A percentile compares a stretch with the other conserved stretches of the same genome.
phyloP scores from a whole-genome alignment of 2,888 invertebrate species.

The Ferrisia virgata region DNA sequence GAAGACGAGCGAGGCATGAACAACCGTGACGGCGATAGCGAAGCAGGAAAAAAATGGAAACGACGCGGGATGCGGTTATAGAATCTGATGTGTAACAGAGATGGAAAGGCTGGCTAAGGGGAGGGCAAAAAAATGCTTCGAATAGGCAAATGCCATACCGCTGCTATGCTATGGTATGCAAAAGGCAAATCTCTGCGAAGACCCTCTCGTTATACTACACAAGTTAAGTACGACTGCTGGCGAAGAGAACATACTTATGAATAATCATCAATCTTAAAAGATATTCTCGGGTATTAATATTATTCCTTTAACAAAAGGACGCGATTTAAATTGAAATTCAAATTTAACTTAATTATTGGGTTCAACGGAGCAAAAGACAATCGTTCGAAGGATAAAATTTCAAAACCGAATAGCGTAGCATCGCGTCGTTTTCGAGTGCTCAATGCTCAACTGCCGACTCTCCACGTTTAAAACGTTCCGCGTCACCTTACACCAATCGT shows the following conservation, averaged over 20 bases:
- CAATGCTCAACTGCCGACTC: no score
- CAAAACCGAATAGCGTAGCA: not conserved
- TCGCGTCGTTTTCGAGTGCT: not conserved
- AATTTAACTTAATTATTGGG: slow-evolving; percentile 37
- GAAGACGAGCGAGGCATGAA: no score
- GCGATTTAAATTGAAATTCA: slow-evolving; percentile 32
- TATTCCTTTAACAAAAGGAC: slow-evolving; percentile 31
- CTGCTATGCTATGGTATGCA: not conserved
- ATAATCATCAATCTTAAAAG: slow-evolving; percentile 30
- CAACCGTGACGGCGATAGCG: not conserved
- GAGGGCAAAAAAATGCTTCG: not conserved
- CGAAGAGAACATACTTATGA: slow-evolving; percentile 27
- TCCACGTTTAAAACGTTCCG: not conserved
- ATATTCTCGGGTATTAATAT: slow-evolving; percentile 23
- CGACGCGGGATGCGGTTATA: not conserved
- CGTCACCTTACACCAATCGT: not conserved
- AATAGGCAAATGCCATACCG: not conserved
- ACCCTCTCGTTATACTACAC: slow-evolving; percentile 5
- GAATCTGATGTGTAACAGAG: no score
- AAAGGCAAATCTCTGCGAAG: not conserved
- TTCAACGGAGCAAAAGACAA: slow-evolving; percentile 29
- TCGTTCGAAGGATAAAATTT: slow-evolving; percentile 2
- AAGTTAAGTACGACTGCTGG: no score
- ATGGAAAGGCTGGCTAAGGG: not conserved
- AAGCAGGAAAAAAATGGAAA: not conserved